Base-by-base conservation (phyloP, 2,113 vertebrate genomes). In the Neofelis nebulosa region DNA sequence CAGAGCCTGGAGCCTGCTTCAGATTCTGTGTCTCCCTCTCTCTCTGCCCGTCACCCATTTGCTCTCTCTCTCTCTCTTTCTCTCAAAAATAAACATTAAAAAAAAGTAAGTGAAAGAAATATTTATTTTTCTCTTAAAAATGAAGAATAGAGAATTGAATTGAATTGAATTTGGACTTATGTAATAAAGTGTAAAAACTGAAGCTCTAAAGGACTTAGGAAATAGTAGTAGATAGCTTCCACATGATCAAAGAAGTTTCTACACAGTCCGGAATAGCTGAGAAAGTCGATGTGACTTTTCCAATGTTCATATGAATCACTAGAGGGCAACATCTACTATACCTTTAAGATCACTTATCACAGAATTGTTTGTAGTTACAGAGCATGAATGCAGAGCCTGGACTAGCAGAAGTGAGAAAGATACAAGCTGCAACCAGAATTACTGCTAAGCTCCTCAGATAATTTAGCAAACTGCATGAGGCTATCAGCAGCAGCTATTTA, bases 251-350 rank as follows among this genome's bases (percentile, higher is more conserved):
- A 16, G 23, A 52, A 61, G 7, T 86, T 45, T 66, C 12, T 21
- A 16, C 15, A 23, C n/a, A 55, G 33, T 68, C 45, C 10, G 85
- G 23, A 93, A 33, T 5, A 52, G 36, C 55, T 27, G 13, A 66
- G 55, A 13, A 33, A 71, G 41, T 63, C 74, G n/a, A 0, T 0
- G 3, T 79, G 71, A 78, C 89, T 95, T 96, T 83, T 88, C 48
- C 38, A 89, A 8, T 96, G 94, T 95, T 97, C 84, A 4, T 41
- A 48, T 69, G 76, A 69, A 93, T 98, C 97, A 97, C 97, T 98
- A 98, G 97, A 98, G 96, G 97, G 97, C 98, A 98, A 96, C 81
- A 94, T 94, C 92, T 50, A 31, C 98, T 98, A 45, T 90, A 31
- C 45, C 96, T 97, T 98, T 50, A 78, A 73, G 48, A 21, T 38